Conservation (phyloP, 2,888 invertebrate genomes). For the Agriopis marginaria region DNA sequence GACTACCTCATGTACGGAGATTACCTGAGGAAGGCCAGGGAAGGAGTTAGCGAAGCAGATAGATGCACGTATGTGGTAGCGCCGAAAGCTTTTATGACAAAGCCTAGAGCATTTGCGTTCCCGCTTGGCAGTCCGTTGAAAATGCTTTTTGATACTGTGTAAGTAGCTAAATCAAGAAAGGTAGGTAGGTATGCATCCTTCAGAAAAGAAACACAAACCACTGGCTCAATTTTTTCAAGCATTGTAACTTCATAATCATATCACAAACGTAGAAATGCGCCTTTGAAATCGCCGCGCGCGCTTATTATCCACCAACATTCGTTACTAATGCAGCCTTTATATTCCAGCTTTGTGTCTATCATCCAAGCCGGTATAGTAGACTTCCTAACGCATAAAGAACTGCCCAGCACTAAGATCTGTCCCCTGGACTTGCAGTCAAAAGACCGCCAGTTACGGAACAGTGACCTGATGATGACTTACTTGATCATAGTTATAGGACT, state of each 20-base stretch:
- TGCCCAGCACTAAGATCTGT: conserved; percentile 92
- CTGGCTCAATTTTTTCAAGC: too few species aligned
- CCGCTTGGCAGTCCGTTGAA: conserved; percentile 87
- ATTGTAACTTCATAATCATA: too few species aligned
- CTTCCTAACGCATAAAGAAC: conserved; percentile 86
- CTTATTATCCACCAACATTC: too few species aligned
- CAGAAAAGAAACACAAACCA: too few species aligned
- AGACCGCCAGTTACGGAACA: conserved; percentile 91
- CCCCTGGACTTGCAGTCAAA: conserved; percentile 93
- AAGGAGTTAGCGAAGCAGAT: conserved; percentile 85
- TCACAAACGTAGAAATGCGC: too few species aligned
- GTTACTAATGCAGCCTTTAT: too few species aligned
- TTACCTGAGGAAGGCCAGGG: conserved; percentile 87
- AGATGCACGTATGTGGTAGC: conserved; percentile 93
- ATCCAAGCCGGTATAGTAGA: conserved; percentile 92
- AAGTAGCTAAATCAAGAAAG: conserved; percentile 59
- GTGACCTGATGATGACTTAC: conserved; percentile 93
- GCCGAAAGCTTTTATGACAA: conserved; percentile 88
- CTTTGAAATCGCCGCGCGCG: too few species aligned
- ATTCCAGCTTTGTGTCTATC: conserved; percentile 88
- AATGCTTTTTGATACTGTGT: conserved; percentile 90
- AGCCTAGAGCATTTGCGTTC: conserved; percentile 91
- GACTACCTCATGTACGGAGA: conserved; percentile 90
- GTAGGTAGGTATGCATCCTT: too few species aligned
- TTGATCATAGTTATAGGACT: conserved; percentile 91